These are phyloP conservation scores for Orchesella flavescens DNA, from an alignment of 2,888 invertebrate genomes.

Conservation along the genomic window DNA sequence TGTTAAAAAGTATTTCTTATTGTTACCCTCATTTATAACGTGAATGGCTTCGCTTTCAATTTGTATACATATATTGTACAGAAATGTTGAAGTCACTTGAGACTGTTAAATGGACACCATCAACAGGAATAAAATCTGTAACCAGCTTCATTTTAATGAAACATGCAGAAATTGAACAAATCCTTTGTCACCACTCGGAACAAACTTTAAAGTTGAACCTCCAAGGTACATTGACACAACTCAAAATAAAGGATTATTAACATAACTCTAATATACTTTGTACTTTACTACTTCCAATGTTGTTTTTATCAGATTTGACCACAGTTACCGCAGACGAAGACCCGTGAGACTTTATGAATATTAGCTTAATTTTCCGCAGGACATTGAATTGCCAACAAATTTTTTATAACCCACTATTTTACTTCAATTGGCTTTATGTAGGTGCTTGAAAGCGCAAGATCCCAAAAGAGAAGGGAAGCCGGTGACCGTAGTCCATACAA, in stretches of 20 bases:
- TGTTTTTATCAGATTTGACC: conserved; percentile 19
- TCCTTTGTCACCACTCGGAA: conserved; percentile 12
- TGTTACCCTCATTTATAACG: too few relatives aligned
- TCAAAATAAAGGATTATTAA: too few relatives aligned
- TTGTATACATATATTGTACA: too few relatives aligned
- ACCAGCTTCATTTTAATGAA: conserved; percentile 18
- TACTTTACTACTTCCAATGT: not conserved
- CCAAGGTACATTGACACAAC: too few relatives aligned
- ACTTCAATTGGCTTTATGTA: not conserved
- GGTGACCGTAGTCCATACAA: conserved; percentile 5
- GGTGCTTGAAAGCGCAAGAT: conserved; percentile 10
- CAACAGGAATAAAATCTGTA: not conserved
- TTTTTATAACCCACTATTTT: too few relatives aligned
- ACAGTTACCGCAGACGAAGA: conserved; percentile 34
- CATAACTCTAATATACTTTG: too few relatives aligned
- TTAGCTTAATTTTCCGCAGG: not conserved
- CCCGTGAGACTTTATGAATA: conserved; percentile 27
- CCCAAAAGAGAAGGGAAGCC: conserved; percentile 7
- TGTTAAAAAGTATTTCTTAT: not conserved
- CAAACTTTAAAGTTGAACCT: not conserved
- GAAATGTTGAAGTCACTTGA: too few relatives aligned
- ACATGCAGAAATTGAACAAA: not conserved
- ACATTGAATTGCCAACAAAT: not conserved
- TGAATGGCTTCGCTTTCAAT: too few relatives aligned
- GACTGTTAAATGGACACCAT: too few relatives aligned